Evolutionary conservation across 2,797 vertebrate species (phyloP), one percentile per base, ranked within the genome.

Genomic region (Thripadectes ignobilis): DNA sequence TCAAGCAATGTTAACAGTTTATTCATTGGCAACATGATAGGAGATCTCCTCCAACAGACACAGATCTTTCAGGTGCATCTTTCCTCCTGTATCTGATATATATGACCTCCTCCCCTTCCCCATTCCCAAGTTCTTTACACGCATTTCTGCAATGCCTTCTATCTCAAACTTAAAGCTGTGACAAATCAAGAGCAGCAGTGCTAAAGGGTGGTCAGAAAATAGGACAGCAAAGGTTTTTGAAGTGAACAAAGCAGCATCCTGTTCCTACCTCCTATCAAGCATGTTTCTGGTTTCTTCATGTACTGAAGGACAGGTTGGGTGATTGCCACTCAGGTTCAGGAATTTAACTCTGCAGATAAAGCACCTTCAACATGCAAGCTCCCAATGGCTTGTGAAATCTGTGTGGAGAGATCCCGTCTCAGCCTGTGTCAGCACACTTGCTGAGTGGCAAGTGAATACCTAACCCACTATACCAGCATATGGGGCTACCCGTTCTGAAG

Each of bases 151-250:
- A 94, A 69, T 15, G 9, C 91, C 83, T 73, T 93, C 75, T 87
- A 34, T 75, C 91, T 86, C 92, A 96, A 51, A 79, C 68, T 85
- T 88, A 80, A 92, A 94, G 83, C 90, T 89, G 67, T 8, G 15
- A 61, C 83, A 85, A 96, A 95, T 66, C 68, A 79, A 88, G 82
- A 77, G 75, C 62, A 88, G 73, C 45, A 62, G 76, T 52, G 86
- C 75, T 87, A 91, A 90, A 84, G 76, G 81, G 65, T 61, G 77
- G 83, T 58, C 90, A 93, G 76, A 96, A 96, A 96, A 97, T 88
- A 94, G 97, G 91, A 95, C 92, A 92, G 84, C 48, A 92, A 93
- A 95, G 26, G 43, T 72, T 85, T 91, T 77, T 93, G 84, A 96
- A 89, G 89, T 67, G 86, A 82, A 90, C 93, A 92, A 93, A 90